phyloP scores from a whole-genome alignment of 2,113 vertebrate species.

The Callospermophilus lateralis region DNA sequence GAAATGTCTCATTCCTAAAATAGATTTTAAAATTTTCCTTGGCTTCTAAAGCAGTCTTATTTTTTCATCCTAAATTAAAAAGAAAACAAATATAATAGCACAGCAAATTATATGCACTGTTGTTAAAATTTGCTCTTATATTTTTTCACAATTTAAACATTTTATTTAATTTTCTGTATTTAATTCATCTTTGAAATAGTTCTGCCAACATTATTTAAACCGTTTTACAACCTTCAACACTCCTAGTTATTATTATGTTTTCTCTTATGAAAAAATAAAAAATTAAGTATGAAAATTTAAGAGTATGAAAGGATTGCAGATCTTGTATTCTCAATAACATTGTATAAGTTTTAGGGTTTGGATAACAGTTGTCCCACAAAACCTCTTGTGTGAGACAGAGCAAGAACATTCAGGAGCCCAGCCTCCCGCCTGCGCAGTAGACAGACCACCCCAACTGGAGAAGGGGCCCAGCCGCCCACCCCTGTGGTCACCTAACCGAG shows the following conservation, averaged over 20 bases:
- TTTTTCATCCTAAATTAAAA: not conserved
- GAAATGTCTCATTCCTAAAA: not conserved
- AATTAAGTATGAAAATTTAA: not conserved
- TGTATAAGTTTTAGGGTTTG: too few relatives aligned
- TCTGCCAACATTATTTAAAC: not conserved
- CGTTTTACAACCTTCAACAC: not conserved
- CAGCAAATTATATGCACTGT: not conserved
- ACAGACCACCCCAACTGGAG: too few relatives aligned
- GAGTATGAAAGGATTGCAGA: not conserved
- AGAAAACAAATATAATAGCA: constrained; percentile 27
- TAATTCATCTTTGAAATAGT: not conserved
- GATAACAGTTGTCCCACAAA: too few relatives aligned
- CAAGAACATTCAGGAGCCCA: too few relatives aligned
- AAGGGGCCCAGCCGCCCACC: too few relatives aligned
- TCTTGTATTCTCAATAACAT: not conserved
- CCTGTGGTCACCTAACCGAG: too few relatives aligned
- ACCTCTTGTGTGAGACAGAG: too few relatives aligned
- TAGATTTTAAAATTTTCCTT: not conserved
- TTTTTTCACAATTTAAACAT: not conserved
- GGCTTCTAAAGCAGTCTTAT: not conserved
- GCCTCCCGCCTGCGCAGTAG: too few relatives aligned
- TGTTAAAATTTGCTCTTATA: not conserved
- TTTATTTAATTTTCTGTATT: not conserved
- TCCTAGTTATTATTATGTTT: not conserved
- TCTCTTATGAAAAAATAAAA: not conserved